A percentile compares a stretch with the other conserved stretches of the same genome.
Evolutionary conservation across 2,113 vertebrate species (phyloP).

Genomic region (Reinhardtius hippoglossoides): DNA sequence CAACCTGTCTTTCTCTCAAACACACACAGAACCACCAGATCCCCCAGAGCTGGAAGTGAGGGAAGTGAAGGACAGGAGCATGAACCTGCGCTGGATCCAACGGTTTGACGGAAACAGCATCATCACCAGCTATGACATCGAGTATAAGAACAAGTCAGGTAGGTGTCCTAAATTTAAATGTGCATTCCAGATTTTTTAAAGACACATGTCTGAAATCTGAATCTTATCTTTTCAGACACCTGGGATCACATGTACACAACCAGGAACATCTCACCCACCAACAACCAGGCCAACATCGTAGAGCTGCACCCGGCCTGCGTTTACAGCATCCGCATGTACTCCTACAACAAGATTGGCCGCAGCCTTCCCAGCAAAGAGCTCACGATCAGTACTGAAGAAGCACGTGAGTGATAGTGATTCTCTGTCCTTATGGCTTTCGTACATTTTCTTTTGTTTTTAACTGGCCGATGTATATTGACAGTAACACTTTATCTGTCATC

Average conservation of each 20-base stretch:
- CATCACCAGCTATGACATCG: conserved; percentile 97
- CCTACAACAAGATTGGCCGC: conserved; percentile 98
- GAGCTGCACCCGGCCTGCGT: conserved; percentile 96
- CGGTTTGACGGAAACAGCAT: conserved; percentile 98
- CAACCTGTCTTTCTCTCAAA: neutral
- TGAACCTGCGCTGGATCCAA: conserved; percentile 98
- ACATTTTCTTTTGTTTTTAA: neutral
- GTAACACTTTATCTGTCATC: conserved; percentile 2
- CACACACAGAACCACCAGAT: conserved; percentile 91
- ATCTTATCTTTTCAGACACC: conserved; percentile 83
- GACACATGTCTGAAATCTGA: neutral
- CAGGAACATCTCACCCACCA: conserved; percentile 97
- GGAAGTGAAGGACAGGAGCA: conserved; percentile 96
- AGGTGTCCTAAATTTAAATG: neutral
- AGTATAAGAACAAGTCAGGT: conserved; percentile 99
- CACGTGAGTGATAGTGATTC: conserved; percentile 82
- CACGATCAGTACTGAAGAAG: conserved; percentile 97
- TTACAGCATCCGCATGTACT: conserved; percentile 99
- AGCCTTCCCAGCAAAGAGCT: conserved; percentile 98
- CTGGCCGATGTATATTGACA: neutral
- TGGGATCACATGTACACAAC: conserved; percentile 99
- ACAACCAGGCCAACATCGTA: conserved; percentile 98
- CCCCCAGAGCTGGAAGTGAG: conserved; percentile 96
- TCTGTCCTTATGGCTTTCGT: neutral
- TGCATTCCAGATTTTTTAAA: neutral